Evolutionary conservation across 2,888 invertebrate species (phyloP), one percentile per base, ranked within the genome.

Genomic region (Tryphoninae sp.): DNA sequence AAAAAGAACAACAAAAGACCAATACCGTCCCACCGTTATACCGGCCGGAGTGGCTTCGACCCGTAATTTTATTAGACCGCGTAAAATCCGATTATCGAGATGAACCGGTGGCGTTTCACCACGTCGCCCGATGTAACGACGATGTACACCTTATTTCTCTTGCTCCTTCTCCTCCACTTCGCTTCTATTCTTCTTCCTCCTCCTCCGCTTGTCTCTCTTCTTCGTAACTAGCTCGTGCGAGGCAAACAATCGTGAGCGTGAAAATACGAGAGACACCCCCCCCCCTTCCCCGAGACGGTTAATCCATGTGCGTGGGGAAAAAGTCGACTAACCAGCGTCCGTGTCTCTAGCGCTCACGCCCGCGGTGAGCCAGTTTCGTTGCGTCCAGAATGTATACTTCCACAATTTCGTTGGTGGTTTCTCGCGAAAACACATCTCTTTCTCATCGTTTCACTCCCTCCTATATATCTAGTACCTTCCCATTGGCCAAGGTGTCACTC

Each of bases 401-500:
- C 53, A 78, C 78, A 82, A 81, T 75, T 80, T 79, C 69, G 78
- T 69, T 65, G 62, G 9, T 42, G 45, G 68, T 68, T 13, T 55
- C 45, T 51, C 49, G 59, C 55, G 59, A 58, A 76, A 19, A 51
- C 69, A 74, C 61, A 73, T 59, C 68, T 65, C 62, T 72, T 71
- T 55, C 51, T 23, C 61, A 49, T 64, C 45, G 71, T 33, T 58
- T 77, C 64, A 73, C 64, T 61, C 69, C 23, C 69, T 51, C 61
- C 11, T 11, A 7, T 2, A 7, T n/a, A 42, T 55, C 61, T 72
- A 49, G 51, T 78, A 19, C 64, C 11, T 22, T 53, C 72, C 74
- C 74, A 86, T 86, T 87, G 86, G 86, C 88, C 87, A 88, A 88
- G 86, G 86, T 88, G 87, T 87, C 88, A 88, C 87, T 87, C 86